Base-by-base conservation (phyloP, 2,113 vertebrate species). In the Gadus chalcogrammus region DNA sequence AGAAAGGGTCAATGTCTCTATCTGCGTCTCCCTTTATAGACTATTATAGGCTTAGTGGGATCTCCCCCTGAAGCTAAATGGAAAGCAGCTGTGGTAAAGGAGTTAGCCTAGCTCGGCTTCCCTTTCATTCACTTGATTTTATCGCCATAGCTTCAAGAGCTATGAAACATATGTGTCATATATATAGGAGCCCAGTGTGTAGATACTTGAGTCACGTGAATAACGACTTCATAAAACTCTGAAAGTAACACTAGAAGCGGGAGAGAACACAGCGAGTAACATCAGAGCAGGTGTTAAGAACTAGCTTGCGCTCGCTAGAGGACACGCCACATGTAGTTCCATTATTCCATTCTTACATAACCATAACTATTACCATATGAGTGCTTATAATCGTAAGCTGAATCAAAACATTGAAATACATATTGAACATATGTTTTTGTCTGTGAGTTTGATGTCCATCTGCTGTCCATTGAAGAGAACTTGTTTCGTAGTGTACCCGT, bases 231-330 rank as follows among this genome's bases (percentile, higher is more conserved):
- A 48, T 48, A 48, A 48, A 48, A 48, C 9, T 48, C 42, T 9
- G 42, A 48, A 48, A 48, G 42, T 48, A 48, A 48, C 42, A 48
- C 55, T 80, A 65, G 68, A 61, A 20, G 62, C 56, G 63, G 60
- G 64, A 71, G 61, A 3, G 22, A 73, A 64, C 22, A 68, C 53
- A 15, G n/a, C 18, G 35, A 18, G 70, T 31, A 72, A 52, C 42
- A 70, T 80, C 13, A 75, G 58, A 78, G 71, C 61, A 76, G 67
- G 69, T 81, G 75, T 18, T 59, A 71, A 82, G 52, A 68, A 59
- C 56, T 72, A n/a, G 58, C 73, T 2, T 24, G 52, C 68, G 62
- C 56, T 72, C 15, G 53, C 73, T 1, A 16, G 16, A 11, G 22
- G 65, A 58, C 61, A 38, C 20, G 22, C 55, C 68, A 17, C 16